A percentile compares a stretch with the other conserved stretches of the same genome.
phyloP scores from a whole-genome alignment of 1,140 invertebrate species.

The Phenacoccus solenopsis region DNA sequence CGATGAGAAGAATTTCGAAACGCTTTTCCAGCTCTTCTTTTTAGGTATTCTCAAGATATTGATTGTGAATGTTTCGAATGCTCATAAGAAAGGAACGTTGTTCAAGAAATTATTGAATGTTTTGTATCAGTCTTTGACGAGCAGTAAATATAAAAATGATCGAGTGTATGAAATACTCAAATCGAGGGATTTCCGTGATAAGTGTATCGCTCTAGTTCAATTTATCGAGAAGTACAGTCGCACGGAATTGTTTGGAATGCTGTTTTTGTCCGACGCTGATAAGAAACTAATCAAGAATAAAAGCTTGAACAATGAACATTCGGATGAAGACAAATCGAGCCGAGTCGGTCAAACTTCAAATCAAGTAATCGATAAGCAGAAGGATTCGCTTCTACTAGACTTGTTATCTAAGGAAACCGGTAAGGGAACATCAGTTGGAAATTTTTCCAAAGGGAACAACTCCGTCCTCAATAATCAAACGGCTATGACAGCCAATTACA shows the following conservation, averaged over 20 bases:
- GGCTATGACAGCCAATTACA: no score
- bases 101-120: background rate
- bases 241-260: background rate
- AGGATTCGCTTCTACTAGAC: no score
- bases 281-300: background rate
- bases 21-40: background rate
- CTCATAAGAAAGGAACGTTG: background rate
- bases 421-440: no score
- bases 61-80: background rate
- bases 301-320: no score
- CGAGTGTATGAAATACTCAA: background rate
- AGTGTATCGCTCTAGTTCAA: background rate
- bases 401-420: no score
- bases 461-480: no score
- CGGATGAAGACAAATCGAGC: no score
- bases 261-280: background rate
- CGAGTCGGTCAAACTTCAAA: no score
- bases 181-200: background rate
- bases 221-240: background rate
- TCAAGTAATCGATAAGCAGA: no score
- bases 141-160: background rate
- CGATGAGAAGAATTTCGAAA: background rate
- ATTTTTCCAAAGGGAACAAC: no score
- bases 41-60: background rate
- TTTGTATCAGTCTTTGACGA: background rate